These are phyloP conservation scores for Macrotus californicus DNA, from an alignment of 2,113 vertebrate genomes.

Conservation along the genomic window DNA sequence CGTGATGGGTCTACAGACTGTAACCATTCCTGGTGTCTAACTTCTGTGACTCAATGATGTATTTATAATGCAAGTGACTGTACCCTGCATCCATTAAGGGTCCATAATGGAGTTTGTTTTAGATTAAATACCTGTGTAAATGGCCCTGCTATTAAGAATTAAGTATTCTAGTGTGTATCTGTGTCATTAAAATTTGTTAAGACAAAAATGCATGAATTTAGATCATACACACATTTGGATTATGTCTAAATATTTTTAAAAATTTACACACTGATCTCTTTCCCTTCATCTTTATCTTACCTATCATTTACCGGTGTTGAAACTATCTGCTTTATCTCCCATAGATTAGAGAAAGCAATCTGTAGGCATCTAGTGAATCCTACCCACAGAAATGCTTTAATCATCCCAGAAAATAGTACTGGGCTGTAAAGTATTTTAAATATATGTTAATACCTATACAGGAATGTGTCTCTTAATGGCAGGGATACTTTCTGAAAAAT, in stretches of 20 bases:
- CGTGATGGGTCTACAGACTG: slow-evolving; percentile 53
- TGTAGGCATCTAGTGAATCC: background rate
- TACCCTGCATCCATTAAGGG: slow-evolving; percentile 66
- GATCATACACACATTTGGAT: background rate
- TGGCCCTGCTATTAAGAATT: slow-evolving; percentile 69
- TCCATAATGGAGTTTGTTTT: slow-evolving; percentile 74
- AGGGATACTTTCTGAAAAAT: background rate
- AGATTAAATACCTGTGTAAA: slow-evolving; percentile 57
- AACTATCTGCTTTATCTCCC: background rate
- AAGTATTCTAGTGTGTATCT: slow-evolving; percentile 47
- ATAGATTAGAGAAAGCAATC: background rate
- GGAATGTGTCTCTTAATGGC: background rate
- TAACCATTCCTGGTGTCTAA: slow-evolving; percentile 60
- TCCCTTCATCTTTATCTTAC: background rate
- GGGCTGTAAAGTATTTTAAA: background rate
- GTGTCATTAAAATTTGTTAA: slow-evolving; percentile 47
- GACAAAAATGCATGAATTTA: slow-evolving; percentile 24
- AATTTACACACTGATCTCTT: background rate
- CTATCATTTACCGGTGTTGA: background rate
- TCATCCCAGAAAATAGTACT: background rate
- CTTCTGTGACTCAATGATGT: slow-evolving; percentile 72
- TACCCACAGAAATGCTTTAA: background rate
- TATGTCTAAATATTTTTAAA: background rate
- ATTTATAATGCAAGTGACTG: slow-evolving; percentile 75
- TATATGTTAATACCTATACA: background rate